Evolutionary conservation across 1,140 invertebrate genomes (phyloP), one percentile per base, ranked within the genome.

Genomic region (Telenomus remus): DNA sequence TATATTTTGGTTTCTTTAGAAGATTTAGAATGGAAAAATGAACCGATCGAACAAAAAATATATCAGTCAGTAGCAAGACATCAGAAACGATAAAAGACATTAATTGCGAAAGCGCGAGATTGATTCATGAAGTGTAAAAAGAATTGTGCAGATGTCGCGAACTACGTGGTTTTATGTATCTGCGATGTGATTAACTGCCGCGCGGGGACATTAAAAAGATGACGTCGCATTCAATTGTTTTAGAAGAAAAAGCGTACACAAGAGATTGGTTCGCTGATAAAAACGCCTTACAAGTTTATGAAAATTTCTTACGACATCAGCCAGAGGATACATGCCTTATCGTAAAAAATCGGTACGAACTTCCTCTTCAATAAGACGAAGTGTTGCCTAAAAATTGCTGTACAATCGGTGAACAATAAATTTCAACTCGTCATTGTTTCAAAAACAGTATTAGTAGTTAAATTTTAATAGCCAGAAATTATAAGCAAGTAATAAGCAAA

Each of bases 41-140:
- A 27, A 27, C 1, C 19, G 6, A 27, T 27, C 6, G n/a, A n/a
- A 27, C 2, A 6, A 27, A 27, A 27, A 27, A 27, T 27, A 27
- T 27, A 3, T 27, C 19, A 27, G 6, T 27, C 19, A 6, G n/a
- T n/a, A n/a, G 6, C 19, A 6, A 27, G 19, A 3, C 19, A 27
- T 27, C 19, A 6, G 2, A 27, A 27, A 27, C 19, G 19, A 27
- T 27, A 27, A 1, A 27, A 27, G 2, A 27, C 19, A 66, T 65
- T 65, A 73, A 73, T 65, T 53, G 61, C 59, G 13, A 57, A 63
- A 53, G 34, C 35, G 70, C 65, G 61, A 50, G 56, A 66, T 74
- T 74, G 70, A 74, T 74, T 74, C 70, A 74, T 66, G 44, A 11
- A 66, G 70, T 74, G 70, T 56, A 60, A 66, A 61, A 60, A 66